Conservation (phyloP, 1,140 invertebrate species). For the Centruroides sculpturatus region DNA sequence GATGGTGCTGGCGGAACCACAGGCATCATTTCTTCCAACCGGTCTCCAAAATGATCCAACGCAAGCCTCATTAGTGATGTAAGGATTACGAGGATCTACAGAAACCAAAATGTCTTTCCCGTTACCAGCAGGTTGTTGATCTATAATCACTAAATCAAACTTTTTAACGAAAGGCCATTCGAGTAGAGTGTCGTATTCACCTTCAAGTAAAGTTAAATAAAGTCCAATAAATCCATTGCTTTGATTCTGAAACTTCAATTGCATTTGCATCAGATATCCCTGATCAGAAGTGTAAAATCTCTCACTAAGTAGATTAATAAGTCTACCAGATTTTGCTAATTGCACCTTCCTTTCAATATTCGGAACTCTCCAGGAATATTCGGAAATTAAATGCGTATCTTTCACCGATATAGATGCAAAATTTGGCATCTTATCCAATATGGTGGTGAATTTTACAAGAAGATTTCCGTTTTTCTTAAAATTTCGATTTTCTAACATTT, state of each 20-base stretch:
- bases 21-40: constrained; percentile 8
- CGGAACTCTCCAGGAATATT: constrained; percentile 16
- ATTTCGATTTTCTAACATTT: not conserved
- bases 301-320: constrained; percentile 9
- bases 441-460: constrained; percentile 1
- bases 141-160: constrained; percentile 11
- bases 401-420: constrained; percentile 1
- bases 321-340: not conserved
- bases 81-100: constrained; percentile 4
- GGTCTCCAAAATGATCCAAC: constrained; percentile 10
- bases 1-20: constrained; percentile 3
- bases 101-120: not conserved
- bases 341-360: constrained; percentile 15
- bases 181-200: constrained; percentile 10
- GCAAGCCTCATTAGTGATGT: constrained; percentile 2
- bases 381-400: constrained; percentile 7
- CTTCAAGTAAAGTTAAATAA: constrained; percentile 16
- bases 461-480: constrained; percentile 1
- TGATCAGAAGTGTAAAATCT: constrained; percentile 18
- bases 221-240: constrained; percentile 6
- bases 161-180: constrained; percentile 16
- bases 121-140: not conserved
- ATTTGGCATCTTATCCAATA: constrained; percentile 7
- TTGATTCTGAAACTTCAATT: constrained; percentile 12
- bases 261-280: constrained; percentile 16